These are phyloP conservation scores for Oreortyx pictus DNA, from an alignment of 2,797 vertebrate genomes.

Conservation along the genomic window DNA sequence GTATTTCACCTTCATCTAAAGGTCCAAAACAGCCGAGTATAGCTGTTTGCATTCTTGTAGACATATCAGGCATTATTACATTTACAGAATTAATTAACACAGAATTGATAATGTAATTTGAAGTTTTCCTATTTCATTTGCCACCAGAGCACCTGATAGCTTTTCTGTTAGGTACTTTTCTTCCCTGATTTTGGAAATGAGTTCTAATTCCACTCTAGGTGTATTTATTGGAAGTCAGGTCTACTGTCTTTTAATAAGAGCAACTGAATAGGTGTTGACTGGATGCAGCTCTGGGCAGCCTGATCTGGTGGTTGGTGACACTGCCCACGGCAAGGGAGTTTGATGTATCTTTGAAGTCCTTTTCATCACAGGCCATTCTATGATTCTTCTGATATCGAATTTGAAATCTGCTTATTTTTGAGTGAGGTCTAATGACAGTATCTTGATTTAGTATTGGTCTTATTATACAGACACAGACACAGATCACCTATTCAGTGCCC, in stretches of 20 bases:
- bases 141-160: background rate
- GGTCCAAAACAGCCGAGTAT: no score
- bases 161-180: background rate
- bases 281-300: no score
- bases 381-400: background rate
- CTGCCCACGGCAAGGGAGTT: no score
- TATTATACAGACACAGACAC: background rate
- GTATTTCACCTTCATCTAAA: background rate
- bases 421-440: background rate
- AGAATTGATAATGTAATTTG: background rate
- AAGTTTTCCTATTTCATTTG: background rate
- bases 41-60: no score
- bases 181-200: background rate
- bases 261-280: background rate
- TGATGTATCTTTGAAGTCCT: no score
- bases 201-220: background rate
- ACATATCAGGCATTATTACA: rapidly evolving
- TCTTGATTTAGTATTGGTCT: background rate
- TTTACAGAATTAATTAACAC: background rate
- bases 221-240: background rate
- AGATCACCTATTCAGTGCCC: background rate
- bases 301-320: no score
- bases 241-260: background rate
- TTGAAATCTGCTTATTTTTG: background rate
- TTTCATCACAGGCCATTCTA: no score